phyloP scores from a whole-genome alignment of 2,888 invertebrate genomes.

The Leucophenga maculata region DNA sequence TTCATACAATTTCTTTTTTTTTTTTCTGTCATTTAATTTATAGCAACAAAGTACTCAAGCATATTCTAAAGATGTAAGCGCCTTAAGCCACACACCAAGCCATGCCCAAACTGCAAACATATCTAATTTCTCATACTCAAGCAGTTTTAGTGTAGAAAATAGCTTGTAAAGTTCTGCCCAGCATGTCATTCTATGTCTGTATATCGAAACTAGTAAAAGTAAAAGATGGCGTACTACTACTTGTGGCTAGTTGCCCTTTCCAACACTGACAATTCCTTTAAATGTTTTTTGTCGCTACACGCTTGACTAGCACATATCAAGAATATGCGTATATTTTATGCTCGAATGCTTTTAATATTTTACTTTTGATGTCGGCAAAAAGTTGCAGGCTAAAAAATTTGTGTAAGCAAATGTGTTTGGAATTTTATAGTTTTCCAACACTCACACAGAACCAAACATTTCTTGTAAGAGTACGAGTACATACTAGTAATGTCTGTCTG shows the following conservation, averaged over 20 bases:
- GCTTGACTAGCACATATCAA: constrained; percentile 31
- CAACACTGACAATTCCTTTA: constrained; percentile 36
- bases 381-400: background rate
- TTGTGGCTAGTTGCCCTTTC: constrained; percentile 21
- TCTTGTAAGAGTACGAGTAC: too few relatives aligned
- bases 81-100: constrained; percentile 5
- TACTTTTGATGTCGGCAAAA: constrained; percentile 54
- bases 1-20: constrained; percentile 47
- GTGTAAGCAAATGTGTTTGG: background rate
- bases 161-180: constrained; percentile 14
- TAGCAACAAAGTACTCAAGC: constrained; percentile 30
- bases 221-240: constrained; percentile 24
- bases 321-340: constrained; percentile 51
- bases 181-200: too few relatives aligned
- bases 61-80: constrained; percentile 10
- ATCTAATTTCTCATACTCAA: background rate
- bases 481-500: too few relatives aligned
- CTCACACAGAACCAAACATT: too few relatives aligned
- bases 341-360: constrained; percentile 59
- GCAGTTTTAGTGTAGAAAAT: constrained; percentile 8
- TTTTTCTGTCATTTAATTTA: constrained; percentile 60
- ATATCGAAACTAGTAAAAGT: background rate
- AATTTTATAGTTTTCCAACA: background rate
- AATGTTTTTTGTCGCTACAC: constrained; percentile 23
- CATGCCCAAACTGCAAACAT: background rate